phyloP scores from a whole-genome alignment of 1,140 invertebrate genomes.

The Pogonus chalceus region DNA sequence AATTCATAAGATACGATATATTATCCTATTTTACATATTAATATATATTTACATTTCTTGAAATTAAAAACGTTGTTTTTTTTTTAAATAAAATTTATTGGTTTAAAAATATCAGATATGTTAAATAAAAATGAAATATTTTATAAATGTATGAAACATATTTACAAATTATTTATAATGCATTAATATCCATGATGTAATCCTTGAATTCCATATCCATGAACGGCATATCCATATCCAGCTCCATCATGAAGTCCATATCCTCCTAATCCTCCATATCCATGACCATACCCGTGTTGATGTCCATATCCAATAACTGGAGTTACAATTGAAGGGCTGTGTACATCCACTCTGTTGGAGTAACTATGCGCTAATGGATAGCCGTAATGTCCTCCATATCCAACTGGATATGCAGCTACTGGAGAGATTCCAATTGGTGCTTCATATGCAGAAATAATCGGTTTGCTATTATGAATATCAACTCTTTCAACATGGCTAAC shows the following conservation, averaged over 20 bases:
- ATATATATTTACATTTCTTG: too few species aligned
- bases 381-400: background rate
- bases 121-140: too few species aligned
- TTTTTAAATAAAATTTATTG: too few species aligned
- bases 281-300: too few species aligned
- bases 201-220: background rate
- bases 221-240: background rate
- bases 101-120: too few species aligned
- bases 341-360: background rate
- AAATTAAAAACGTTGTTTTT: too few species aligned
- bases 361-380: background rate
- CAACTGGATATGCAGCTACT: background rate
- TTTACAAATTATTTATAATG: background rate
- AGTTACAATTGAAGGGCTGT: background rate
- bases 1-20: too few species aligned
- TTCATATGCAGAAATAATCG: background rate
- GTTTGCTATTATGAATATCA: background rate
- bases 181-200: background rate
- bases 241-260: background rate
- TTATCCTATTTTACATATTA: too few species aligned
- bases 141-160: background rate
- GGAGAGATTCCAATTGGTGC: background rate
- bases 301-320: background rate
- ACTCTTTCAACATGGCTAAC: background rate
- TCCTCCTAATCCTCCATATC: too few species aligned